Evolutionary conservation across 2,797 vertebrate species (phyloP).

Genomic region (Xiphorhynchus erythropygius): DNA sequence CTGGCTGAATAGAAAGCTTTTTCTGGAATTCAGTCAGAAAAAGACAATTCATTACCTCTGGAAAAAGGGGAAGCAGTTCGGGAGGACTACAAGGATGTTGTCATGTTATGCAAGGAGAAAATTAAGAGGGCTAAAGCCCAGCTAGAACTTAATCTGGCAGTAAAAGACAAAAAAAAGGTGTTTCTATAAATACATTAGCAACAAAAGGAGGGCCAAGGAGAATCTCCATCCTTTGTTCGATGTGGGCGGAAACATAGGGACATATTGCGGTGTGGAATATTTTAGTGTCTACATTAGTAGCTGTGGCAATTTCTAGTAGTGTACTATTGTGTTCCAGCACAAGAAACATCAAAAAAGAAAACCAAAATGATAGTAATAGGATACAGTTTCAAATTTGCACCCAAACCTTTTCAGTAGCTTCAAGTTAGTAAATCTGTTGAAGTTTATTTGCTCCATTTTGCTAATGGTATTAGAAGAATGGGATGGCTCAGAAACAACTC

Average conservation of each 20-base stretch:
- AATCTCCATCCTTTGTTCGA: background rate
- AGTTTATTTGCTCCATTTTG: background rate
- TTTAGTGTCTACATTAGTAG: background rate
- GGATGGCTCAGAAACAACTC: background rate
- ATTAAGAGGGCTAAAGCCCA: background rate
- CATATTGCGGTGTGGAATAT: background rate
- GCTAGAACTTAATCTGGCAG: background rate
- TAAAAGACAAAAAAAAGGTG: background rate
- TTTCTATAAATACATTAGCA: background rate
- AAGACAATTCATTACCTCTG: background rate
- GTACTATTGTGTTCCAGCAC: background rate
- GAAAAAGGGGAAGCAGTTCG: background rate
- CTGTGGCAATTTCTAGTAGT: background rate
- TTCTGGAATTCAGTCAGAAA: background rate
- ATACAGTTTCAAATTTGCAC: background rate
- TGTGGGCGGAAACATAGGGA: background rate
- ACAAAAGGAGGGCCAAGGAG: background rate
- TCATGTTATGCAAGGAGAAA: background rate
- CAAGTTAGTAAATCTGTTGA: background rate
- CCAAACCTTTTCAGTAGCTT: background rate
- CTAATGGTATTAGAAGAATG: background rate
- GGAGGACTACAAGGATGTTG: background rate
- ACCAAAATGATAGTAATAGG: background rate
- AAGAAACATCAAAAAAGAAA: background rate
- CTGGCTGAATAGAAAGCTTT: background rate